Conservation (phyloP, 2,888 invertebrate species). For the Monoplex corrugatus region DNA sequence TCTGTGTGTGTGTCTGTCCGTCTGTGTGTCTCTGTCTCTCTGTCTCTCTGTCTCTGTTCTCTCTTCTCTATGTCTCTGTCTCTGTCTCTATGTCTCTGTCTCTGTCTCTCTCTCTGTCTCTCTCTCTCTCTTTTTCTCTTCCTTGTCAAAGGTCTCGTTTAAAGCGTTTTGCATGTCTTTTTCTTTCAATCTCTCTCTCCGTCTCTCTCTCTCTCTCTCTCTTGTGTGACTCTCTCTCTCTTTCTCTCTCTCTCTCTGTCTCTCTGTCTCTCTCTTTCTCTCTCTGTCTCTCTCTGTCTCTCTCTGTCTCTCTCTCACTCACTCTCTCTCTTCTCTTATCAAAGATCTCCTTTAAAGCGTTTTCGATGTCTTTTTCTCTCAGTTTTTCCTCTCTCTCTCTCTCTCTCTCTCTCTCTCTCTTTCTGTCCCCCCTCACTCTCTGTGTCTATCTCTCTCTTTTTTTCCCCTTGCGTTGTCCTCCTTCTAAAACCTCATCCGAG, state of each 20-base stretch:
- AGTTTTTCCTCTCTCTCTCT: neutral
- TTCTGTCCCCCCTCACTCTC: neutral
- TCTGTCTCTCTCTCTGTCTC: too few relatives aligned
- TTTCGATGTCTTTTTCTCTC: neutral
- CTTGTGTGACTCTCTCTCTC: neutral
- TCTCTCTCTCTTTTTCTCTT: too few relatives aligned
- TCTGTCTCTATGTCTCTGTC: too few relatives aligned
- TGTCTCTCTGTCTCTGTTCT: too few relatives aligned
- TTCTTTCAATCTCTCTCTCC: neutral
- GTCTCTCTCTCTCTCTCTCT: neutral
- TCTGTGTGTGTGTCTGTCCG: neutral
- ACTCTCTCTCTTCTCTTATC: too few relatives aligned
- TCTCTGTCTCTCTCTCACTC: neutral
- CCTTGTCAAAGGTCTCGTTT: neutral
- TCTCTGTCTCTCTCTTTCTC: neutral
- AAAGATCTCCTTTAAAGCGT: neutral
- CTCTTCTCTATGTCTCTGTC: too few relatives aligned
- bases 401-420: constrained; percentile 13
- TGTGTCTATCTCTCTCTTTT: neutral
- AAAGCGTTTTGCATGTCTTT: neutral
- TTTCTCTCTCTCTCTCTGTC: neutral
- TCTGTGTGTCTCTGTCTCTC: too few relatives aligned
- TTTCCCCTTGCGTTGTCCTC: too few relatives aligned
- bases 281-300: neutral
- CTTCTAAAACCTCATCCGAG: too few relatives aligned